Conservation (phyloP, 1,140 invertebrate genomes). For the Cotesia typhae region DNA sequence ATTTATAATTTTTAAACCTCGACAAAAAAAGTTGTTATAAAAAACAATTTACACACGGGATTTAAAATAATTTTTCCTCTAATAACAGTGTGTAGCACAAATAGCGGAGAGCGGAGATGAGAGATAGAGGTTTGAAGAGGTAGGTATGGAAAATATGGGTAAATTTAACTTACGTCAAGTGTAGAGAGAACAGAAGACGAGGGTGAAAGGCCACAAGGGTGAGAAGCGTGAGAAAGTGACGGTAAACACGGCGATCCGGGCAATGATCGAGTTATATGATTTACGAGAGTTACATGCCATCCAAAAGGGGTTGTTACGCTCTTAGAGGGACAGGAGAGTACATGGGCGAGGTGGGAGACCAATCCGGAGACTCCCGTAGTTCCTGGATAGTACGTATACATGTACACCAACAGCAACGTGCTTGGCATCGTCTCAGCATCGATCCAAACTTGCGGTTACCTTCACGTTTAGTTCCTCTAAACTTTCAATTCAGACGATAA, state of each 20-base stretch:
- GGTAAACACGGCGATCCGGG: slow-evolving; percentile 4
- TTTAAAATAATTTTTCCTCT: too few species aligned
- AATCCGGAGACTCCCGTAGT: neutral
- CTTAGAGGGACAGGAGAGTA: neutral
- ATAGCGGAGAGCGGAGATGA: neutral
- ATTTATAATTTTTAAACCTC: too few species aligned
- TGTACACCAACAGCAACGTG: slow-evolving; percentile 12
- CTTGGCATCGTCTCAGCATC: slow-evolving; percentile 26
- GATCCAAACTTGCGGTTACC: slow-evolving; percentile 33
- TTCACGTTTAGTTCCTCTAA: neutral
- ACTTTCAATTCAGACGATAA: slow-evolving; percentile 23
- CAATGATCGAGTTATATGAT: slow-evolving; percentile 29
- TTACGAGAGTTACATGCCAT: slow-evolving; percentile 21
- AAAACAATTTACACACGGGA: too few species aligned
- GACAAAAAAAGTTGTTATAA: too few species aligned
- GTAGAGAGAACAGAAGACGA: neutral
- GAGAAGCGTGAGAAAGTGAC: slow-evolving; percentile 7
- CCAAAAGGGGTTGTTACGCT: slow-evolving; percentile 8
- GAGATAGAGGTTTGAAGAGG: too few species aligned
- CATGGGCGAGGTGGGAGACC: neutral
- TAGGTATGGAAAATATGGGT: too few species aligned
- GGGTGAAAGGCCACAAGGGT: neutral
- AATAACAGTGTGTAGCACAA: too few species aligned
- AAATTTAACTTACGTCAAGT: too few species aligned
- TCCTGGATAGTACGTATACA: too few species aligned